Conservation (phyloP, 1,140 invertebrate genomes). For the Macrosteles quadrilineatus region DNA sequence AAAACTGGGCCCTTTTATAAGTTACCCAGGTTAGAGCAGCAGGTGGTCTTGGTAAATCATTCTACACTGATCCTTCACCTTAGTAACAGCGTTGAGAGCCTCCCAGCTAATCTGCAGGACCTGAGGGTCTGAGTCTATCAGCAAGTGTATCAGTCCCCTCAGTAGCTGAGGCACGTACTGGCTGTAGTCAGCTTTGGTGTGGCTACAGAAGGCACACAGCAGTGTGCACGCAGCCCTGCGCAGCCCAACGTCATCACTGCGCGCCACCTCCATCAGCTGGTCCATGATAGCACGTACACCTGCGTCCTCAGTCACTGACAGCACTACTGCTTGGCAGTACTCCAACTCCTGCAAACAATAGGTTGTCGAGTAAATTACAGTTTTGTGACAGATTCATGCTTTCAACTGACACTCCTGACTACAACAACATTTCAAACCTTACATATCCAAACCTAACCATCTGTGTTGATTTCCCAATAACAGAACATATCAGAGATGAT, state of each 20-base stretch:
- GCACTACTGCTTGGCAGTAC: slow-evolving; percentile 89
- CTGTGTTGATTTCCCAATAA: no score
- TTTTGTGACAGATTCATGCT: not conserved
- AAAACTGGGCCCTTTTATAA: no score
- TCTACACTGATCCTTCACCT: no score
- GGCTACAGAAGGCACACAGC: slow-evolving; percentile 85
- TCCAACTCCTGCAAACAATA: slow-evolving; percentile 71
- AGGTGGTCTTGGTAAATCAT: no score
- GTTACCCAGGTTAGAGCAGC: no score
- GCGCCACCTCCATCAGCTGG: slow-evolving; percentile 80
- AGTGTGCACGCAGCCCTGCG: slow-evolving; percentile 82
- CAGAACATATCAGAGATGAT: no score
- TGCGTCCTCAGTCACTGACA: slow-evolving; percentile 85
- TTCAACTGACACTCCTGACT: no score
- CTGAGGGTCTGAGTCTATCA: slow-evolving; percentile 71
- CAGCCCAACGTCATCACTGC: slow-evolving; percentile 59
- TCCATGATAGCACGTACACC: slow-evolving; percentile 89
- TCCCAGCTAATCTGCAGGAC: slow-evolving; percentile 88
- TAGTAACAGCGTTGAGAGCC: slow-evolving; percentile 86
- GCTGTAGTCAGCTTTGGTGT: slow-evolving; percentile 83
- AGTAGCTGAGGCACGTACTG: slow-evolving; percentile 87
- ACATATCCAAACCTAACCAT: no score
- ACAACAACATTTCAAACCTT: no score
- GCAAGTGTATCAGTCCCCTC: slow-evolving; percentile 81
- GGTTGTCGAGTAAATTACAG: slow-evolving; percentile 14